Conservation (phyloP, 2,888 invertebrate species). For the Clostera curtula region DNA sequence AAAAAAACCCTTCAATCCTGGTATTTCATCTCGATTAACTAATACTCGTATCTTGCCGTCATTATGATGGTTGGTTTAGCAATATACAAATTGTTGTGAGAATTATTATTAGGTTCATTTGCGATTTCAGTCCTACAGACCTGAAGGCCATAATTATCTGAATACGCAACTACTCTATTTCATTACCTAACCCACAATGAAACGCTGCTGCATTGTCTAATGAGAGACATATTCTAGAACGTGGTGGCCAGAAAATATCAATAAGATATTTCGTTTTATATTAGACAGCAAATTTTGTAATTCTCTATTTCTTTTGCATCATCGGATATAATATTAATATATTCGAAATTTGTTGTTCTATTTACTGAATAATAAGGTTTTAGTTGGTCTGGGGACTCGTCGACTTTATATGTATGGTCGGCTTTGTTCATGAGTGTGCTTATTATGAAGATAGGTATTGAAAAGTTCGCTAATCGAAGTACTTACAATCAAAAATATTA, state of each 20-base stretch:
- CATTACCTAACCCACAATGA: no score
- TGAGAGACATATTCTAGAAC: no score
- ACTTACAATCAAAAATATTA: conserved; percentile 20
- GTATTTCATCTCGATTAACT: conserved; percentile 19
- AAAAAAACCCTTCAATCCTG: conserved; percentile 8
- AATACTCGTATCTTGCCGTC: conserved; percentile 33
- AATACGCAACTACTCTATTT: no score
- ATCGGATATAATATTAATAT: no score
- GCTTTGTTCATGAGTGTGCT: conserved; percentile 20
- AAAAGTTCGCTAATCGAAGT: conserved; percentile 12
- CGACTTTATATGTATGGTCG: conserved; percentile 16
- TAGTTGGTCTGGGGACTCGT: conserved; percentile 7
- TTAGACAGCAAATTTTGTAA: no score
- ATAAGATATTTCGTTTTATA: no score
- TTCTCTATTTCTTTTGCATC: no score
- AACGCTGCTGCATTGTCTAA: no score
- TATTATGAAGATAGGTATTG: conserved; percentile 8
- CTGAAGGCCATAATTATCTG: no score
- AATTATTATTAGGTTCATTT: conserved; percentile 25
- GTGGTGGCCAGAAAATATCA: no score
- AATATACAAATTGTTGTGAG: conserved; percentile 27
- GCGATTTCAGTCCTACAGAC: conserved; percentile 25
- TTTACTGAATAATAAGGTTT: no score
- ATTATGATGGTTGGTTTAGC: conserved; percentile 24
- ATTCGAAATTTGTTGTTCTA: no score